Base-by-base conservation (phyloP, 2,797 vertebrate genomes). In the Erethizon dorsatum region DNA sequence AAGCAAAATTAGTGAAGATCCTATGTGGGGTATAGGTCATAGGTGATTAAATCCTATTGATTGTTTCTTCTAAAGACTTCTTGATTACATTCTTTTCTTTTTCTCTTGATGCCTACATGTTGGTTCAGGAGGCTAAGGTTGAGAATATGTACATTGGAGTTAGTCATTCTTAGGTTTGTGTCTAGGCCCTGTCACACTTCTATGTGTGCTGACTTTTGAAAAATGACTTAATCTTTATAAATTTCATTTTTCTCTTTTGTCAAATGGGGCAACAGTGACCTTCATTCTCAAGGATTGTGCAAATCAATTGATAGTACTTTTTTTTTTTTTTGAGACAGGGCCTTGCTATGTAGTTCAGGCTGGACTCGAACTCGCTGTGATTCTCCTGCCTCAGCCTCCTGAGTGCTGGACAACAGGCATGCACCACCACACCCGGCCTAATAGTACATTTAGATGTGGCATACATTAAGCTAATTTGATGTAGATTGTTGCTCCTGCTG, bases 171-270 rank as follows among this genome's bases (percentile, higher is more conserved):
- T 91, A 78, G n/a, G 33, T 92, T 88, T 95, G 56, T 96, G 78
- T 91, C 45, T 45, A 88, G 80, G 52, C 17, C 77, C 4, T 77
- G 31, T 65, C n/a, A 88, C 59, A 71, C 18, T 86, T 22, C 24
- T 84, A 33, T 33, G 37, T 84, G 28, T 93, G 24, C 31, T 82
- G 73, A 69, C 57, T 77, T 97, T 52, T 85, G 37, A 61, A 84
- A 89, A 90, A 56, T 52, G n/a, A 82, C 63, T 73, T 87, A 87
- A 71, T 83, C 8, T 96, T 88, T 85, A 4, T 94, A 63, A 75
- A 85, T 15, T 65, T 93, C 20, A 61, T n/a, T 88, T 88, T 93
- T 88, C 37, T 93, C 45, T 88, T 79, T 94, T 93, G 61, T 90
- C 45, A 83, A 90, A 79, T 93, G 93, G 50, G 41, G 10, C 41